phyloP scores from a whole-genome alignment of 1,140 invertebrate genomes.

The Oryzaephilus surinamensis region DNA sequence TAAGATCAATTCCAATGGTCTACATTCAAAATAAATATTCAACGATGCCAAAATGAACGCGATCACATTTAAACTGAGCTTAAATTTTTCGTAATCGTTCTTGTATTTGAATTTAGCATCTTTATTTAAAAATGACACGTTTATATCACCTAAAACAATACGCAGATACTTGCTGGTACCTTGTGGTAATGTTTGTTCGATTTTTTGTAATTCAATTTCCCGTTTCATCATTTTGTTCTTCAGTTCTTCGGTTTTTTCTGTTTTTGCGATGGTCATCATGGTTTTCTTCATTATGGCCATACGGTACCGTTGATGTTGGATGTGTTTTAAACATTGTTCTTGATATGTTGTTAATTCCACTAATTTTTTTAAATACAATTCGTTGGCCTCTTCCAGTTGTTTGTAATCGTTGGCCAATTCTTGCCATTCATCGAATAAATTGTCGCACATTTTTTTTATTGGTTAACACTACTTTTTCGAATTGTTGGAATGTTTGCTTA shows the following conservation, averaged over 20 bases:
- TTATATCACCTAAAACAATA: conserved; percentile 89
- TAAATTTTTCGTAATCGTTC: conserved; percentile 95
- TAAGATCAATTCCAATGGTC: conserved; percentile 79
- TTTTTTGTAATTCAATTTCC: conserved; percentile 67
- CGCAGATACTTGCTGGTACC: conserved; percentile 77
- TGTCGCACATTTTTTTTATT: conserved; percentile 2
- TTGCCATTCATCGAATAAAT: conserved; percentile 7
- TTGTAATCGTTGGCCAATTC: conserved; percentile 8
- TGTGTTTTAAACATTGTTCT: conserved; percentile 8
- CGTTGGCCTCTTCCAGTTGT: conserved; percentile 1
- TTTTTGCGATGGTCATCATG: background rate
- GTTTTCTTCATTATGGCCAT: conserved; percentile 2
- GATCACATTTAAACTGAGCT: conserved; percentile 83
- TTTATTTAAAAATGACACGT: conserved; percentile 91
- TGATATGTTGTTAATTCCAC: conserved; percentile 3
- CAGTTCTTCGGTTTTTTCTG: background rate
- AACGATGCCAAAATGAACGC: conserved; percentile 72
- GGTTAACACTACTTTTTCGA: too few species aligned
- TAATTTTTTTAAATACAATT: conserved; percentile 5
- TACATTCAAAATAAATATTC: conserved; percentile 60
- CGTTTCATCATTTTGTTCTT: conserved; percentile 30
- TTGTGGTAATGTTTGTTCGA: conserved; percentile 74
- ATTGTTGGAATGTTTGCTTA: too few species aligned
- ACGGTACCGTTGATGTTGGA: conserved; percentile 9
- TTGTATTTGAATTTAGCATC: conserved; percentile 94